These are phyloP conservation scores for Tragelaphus buxtoni DNA, from an alignment of 2,113 vertebrate genomes.

Conservation along the genomic window DNA sequence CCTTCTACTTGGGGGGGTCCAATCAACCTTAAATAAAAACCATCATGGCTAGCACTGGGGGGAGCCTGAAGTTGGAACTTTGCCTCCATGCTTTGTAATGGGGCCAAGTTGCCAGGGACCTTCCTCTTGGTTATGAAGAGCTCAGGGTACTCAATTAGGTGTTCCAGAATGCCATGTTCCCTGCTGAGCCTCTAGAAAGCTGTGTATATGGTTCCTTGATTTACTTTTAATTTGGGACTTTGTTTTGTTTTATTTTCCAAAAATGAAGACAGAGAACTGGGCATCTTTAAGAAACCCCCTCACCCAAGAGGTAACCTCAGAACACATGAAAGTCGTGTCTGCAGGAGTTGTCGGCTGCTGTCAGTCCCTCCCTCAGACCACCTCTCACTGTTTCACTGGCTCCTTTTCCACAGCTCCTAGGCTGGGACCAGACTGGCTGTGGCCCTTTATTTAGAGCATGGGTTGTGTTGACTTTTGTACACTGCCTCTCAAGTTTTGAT, in stretches of 20 bases:
- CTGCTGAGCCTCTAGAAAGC: neutral
- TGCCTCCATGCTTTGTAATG: neutral
- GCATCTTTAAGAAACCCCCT: neutral
- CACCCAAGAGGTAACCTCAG: neutral
- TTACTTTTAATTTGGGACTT: neutral
- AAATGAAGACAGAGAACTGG: neutral
- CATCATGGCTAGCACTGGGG: neutral
- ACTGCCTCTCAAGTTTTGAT: neutral
- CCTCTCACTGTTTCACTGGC: neutral
- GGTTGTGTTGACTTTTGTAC: neutral
- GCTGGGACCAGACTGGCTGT: neutral
- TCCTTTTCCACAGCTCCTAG: neutral
- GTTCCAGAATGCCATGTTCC: neutral
- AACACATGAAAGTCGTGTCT: neutral
- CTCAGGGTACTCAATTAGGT: neutral
- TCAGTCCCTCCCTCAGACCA: neutral
- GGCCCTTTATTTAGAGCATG: neutral
- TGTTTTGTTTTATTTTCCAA: neutral
- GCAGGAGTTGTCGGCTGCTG: neutral
- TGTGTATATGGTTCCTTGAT: neutral
- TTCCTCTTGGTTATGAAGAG: neutral
- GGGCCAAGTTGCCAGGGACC: neutral
- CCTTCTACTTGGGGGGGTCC: conserved; percentile 39
- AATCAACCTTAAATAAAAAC: conserved; percentile 52
- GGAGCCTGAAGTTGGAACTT: neutral